Evolutionary conservation across 2,113 vertebrate genomes (phyloP), one percentile per base, ranked within the genome.

Genomic region (Ginglymostoma cirratum): DNA sequence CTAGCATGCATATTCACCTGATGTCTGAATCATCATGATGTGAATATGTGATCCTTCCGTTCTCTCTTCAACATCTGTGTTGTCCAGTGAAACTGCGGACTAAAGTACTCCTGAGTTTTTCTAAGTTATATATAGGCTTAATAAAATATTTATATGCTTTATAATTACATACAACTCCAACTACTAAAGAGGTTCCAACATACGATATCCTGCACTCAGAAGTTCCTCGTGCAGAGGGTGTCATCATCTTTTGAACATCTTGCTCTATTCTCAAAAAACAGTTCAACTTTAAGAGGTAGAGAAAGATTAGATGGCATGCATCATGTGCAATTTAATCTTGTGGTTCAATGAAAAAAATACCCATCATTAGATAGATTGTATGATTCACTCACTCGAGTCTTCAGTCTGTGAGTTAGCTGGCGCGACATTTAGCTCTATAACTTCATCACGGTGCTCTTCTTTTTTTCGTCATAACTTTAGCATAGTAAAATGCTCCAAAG

Each of bases 341-440:
- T n/a, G 52, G 27, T 61, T 90, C n/a, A 90, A 90, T 65, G 87
- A 90, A 90, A 90, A 90, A 90, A 34, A 90, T 61, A 90, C 27
- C 48, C 78, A 83, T 30, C 48, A 90, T n/a, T 52, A 90, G 87
- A 52, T 27, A 90, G 87, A 90, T 5, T 48, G 34, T 52, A 55
- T 90, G 30, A 90, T 3, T 90, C 52, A 30, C 27, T 61, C 27
- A 30, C 48, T 61, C 24, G 34, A 61, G 27, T 19, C 52, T 55
- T 90, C 52, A 90, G 87, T 10, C 52, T 52, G n/a, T 87, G 87
- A 61, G 30, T 65, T 90, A 34, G 8, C 12, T 34, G 23, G 87
- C 55, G 12, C 34, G 27, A 90, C 17, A 27, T 34, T 90, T 90
- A 2, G 24, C 38, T 3, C 52, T 90, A 17, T 7, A 61, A 52